Evolutionary conservation across 2,888 invertebrate genomes (phyloP), one percentile per base, ranked within the genome.

Genomic region (Chrysomela aeneicollis): DNA sequence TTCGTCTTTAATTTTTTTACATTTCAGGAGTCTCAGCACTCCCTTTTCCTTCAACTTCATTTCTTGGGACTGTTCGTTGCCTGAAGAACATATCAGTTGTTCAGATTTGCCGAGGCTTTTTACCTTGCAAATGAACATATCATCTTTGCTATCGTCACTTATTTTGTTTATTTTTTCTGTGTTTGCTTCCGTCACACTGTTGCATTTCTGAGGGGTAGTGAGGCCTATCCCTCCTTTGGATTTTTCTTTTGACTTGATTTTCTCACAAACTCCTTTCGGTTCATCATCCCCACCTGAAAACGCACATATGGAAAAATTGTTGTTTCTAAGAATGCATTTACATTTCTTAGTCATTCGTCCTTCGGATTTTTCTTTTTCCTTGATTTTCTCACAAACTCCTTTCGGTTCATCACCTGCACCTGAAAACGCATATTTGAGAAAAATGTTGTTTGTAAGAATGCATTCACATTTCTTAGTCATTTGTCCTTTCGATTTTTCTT

Each of bases 91-190:
- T 0, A 64, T 37, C 22, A 64, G 19, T n/a, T 54, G 42, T 50
- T 64, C 64, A 2, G 50, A 47, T 10, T 57, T 54, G 6, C 62
- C 59, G 1, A 57, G 18, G 17, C 54, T 64, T 30, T 61, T 58
- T 8, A 61, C 60, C 18, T 66, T 62, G 32, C 69, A 64, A 15
- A 64, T 55, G 15, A 66, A 21, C 18, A 64, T 15, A 9, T 62
- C 49, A 22, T 53, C 46, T 46, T 50, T 30, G 35, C 35, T 32
- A 10, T 8, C 30, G n/a, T n/a, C n/a, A n/a, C n/a, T n/a, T n/a
- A n/a, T n/a, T n/a, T n/a, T n/a, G n/a, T n/a, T n/a, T n/a, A 15
- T 15, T 15, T 42, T 42, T 10, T 42, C 4, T 42, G 42, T 3
- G 12, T n/a, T 42, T n/a, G 15, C 3, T n/a, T 42, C 15, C 4